Evolutionary conservation across 2,888 invertebrate species (phyloP).

Genomic region (Blomia tropicalis): DNA sequence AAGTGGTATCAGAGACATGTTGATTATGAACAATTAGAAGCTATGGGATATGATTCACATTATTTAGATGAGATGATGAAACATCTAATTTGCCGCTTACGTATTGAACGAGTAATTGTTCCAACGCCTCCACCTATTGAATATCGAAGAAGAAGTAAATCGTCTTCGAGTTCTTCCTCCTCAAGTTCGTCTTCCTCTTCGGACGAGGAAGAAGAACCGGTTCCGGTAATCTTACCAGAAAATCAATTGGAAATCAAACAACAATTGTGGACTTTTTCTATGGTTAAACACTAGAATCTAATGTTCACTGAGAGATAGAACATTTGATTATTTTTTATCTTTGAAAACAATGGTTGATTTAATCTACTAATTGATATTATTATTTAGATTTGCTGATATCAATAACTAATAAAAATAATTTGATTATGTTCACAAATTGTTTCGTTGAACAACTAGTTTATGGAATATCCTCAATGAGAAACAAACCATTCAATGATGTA

Average conservation of each 20-base stretch:
- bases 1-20: slow-evolving; percentile 16
- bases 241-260: neutral
- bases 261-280: slow-evolving; percentile 10
- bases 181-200: neutral
- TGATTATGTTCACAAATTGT: too few species aligned
- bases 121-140: neutral
- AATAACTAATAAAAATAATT: too few species aligned
- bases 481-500: too few species aligned
- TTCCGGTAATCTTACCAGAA: neutral
- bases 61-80: slow-evolving; percentile 14
- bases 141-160: neutral
- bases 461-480: too few species aligned
- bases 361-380: too few species aligned
- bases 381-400: neutral
- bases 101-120: slow-evolving; percentile 5
- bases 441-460: too few species aligned
- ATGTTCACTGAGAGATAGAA: too few species aligned
- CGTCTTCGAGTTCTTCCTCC: neutral
- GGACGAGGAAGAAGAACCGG: neutral
- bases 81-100: neutral
- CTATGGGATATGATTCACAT: neutral
- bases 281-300: neutral
- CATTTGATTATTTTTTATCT: too few species aligned
- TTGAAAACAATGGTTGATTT: too few species aligned
- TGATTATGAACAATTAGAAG: neutral